These are phyloP conservation scores for Oedothorax gibbosus DNA, from an alignment of 1,140 invertebrate species.

Conservation along the genomic window DNA sequence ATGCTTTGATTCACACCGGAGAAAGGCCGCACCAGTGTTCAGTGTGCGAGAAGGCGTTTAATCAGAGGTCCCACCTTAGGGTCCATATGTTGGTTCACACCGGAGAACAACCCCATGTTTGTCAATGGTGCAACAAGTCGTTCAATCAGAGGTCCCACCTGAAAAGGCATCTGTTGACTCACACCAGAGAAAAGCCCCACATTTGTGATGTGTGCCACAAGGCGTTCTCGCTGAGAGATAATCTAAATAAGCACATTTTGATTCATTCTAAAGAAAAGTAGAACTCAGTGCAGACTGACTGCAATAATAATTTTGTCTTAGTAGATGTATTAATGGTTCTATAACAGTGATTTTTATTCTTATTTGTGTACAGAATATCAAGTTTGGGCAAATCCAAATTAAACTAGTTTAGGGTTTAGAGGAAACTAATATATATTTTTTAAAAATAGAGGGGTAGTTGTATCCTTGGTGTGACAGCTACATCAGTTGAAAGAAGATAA, in stretches of 20 bases:
- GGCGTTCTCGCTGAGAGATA: conserved; percentile 91
- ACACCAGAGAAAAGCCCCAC: conserved; percentile 79
- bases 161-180: conserved; percentile 86
- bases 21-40: not conserved
- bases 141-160: conserved; percentile 73
- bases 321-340: too few species aligned
- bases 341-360: too few species aligned
- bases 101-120: conserved; percentile 75
- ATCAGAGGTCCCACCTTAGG: not conserved
- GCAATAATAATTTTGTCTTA: too few species aligned
- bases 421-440: too few species aligned
- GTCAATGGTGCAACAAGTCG: conserved; percentile 63
- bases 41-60: not conserved
- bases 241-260: conserved; percentile 88
- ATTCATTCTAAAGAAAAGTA: conserved; percentile 39
- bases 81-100: conserved; percentile 46
- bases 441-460: too few species aligned
- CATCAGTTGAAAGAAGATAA: too few species aligned
- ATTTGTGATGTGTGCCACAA: conserved; percentile 84
- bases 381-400: too few species aligned
- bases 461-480: too few species aligned
- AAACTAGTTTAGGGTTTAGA: too few species aligned
- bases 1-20: conserved; percentile 63
- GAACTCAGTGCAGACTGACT: too few species aligned
- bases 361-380: too few species aligned